Conservation (phyloP, 2,797 vertebrate species). For the Cossypha heuglini region DNA sequence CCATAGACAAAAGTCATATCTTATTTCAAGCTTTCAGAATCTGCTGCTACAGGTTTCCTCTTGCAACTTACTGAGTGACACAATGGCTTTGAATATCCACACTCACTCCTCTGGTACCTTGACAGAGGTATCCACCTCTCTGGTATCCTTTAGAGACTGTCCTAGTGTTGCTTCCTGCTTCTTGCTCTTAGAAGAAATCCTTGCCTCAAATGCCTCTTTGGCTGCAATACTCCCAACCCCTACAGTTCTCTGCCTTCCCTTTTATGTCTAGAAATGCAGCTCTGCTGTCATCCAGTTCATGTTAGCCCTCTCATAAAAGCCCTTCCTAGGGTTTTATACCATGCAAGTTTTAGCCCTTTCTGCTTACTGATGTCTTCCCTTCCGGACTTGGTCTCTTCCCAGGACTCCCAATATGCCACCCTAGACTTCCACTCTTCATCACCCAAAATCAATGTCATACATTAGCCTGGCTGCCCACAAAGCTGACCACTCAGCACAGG, state of each 20-base stretch:
- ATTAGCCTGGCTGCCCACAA: neutral
- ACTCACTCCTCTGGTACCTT: neutral
- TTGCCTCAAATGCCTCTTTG: neutral
- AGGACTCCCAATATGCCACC: neutral
- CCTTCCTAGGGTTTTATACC: neutral
- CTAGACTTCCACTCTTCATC: neutral
- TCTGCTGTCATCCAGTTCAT: neutral
- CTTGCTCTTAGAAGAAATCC: neutral
- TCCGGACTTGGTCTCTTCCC: neutral
- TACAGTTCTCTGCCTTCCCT: neutral
- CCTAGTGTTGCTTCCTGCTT: neutral
- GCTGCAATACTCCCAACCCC: neutral
- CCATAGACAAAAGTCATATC: neutral
- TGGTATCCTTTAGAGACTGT: neutral
- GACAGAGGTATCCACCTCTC: neutral
- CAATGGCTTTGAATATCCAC: neutral
- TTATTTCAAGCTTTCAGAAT: neutral
- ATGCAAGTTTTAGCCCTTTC: neutral
- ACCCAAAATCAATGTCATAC: accelerated
- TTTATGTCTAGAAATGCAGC: neutral
- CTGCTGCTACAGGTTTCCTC: neutral
- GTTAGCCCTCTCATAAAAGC: neutral
- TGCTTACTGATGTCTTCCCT: neutral
- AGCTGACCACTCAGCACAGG: neutral
- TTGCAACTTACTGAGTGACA: neutral